Evolutionary conservation across 1,140 invertebrate genomes (phyloP).

Genomic region (Gonatopus flavifemur): DNA sequence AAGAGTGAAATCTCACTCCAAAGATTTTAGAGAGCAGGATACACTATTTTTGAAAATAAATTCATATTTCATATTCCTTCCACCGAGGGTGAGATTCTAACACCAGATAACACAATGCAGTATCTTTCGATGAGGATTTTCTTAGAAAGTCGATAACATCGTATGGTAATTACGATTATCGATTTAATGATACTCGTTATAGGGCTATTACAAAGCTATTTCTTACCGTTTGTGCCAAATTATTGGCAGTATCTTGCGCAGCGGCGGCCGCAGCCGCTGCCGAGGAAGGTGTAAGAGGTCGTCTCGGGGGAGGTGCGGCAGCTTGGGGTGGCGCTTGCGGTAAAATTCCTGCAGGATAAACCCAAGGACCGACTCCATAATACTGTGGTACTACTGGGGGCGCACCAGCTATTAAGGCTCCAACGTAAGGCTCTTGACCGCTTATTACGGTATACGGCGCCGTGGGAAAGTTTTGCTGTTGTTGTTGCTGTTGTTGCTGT

Average conservation of each 20-base stretch:
- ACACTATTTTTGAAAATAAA: too few species aligned
- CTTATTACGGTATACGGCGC: conserved; percentile 89
- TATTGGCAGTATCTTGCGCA: conserved; percentile 55
- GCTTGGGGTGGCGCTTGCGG: conserved; percentile 68
- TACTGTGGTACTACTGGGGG: conserved; percentile 73
- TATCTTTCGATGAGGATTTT: too few species aligned
- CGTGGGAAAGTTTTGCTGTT: conserved; percentile 69
- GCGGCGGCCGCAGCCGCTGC: conserved; percentile 64
- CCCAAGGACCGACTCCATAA: conserved; percentile 80
- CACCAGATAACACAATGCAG: too few species aligned
- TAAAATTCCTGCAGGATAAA: conserved; percentile 77
- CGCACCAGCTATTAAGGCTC: conserved; percentile 67
- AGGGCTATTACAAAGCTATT: too few species aligned
- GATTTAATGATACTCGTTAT: too few species aligned
- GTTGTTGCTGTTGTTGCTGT: conserved; percentile 73
- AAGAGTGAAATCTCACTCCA: too few species aligned
- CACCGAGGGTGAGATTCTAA: too few species aligned
- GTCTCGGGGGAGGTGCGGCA: conserved; percentile 62
- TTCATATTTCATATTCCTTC: too few species aligned
- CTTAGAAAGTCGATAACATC: too few species aligned
- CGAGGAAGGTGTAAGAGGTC: conserved; percentile 74
- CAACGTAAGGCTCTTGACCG: conserved; percentile 71
- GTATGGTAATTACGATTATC: too few species aligned
- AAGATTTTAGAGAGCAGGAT: too few species aligned
- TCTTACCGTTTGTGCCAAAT: conserved; percentile 64